phyloP scores from a whole-genome alignment of 2,113 vertebrate genomes.

The Seriola rivoliana region DNA sequence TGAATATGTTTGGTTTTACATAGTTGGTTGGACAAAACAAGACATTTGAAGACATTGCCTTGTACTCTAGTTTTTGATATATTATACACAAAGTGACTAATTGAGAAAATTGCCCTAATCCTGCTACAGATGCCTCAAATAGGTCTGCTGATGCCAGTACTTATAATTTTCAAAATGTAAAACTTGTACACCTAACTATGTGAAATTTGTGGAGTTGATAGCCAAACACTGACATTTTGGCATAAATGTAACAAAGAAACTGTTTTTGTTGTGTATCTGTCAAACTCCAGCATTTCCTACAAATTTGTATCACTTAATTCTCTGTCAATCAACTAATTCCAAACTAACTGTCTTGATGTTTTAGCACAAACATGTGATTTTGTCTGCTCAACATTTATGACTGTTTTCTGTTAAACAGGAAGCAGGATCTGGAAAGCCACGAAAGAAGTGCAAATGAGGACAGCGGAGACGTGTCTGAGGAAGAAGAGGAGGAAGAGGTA shows the following conservation, averaged over 20 bases:
- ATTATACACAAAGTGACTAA: too few relatives aligned
- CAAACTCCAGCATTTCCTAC: not conserved
- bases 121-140: too few relatives aligned
- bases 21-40: too few relatives aligned
- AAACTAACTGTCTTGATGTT: not conserved
- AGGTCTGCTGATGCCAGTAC: too few relatives aligned
- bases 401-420: conserved; percentile 75
- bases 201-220: not conserved
- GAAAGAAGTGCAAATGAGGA: conserved; percentile 94
- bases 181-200: too few relatives aligned
- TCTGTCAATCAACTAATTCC: not conserved
- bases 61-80: too few relatives aligned
- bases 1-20: too few relatives aligned
- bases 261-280: not conserved
- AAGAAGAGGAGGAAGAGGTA: conserved; percentile 86
- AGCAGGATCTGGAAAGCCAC: conserved; percentile 90
- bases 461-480: conserved; percentile 95
- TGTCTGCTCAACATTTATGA: not conserved
- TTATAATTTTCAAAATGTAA: too few relatives aligned
- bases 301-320: not conserved
- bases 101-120: too few relatives aligned
- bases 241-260: too few relatives aligned
- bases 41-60: too few relatives aligned
- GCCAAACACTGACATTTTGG: not conserved
- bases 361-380: not conserved